Base-by-base conservation (phyloP, 2,888 invertebrate genomes). In the Silvanus unidentatus region DNA sequence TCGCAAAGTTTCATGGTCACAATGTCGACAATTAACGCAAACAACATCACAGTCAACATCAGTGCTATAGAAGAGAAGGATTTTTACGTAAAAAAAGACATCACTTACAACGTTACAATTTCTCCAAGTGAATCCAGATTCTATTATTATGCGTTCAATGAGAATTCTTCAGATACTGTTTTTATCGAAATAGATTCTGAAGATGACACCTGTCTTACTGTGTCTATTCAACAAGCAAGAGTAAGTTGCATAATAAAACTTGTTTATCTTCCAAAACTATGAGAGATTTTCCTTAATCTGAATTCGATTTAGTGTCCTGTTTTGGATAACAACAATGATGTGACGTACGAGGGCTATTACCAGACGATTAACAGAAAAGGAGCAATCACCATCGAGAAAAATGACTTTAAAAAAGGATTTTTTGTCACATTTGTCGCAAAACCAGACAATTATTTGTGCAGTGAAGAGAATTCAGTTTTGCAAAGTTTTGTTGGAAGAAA, bases 301-400 rank as follows among this genome's bases (percentile, higher is more conserved):
- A n/a, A n/a, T n/a, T n/a, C n/a, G n/a, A n/a, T n/a, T n/a, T 14
- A 91, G 90, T 91, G 91, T 65, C 91, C 91, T 8, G 86, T 91
- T 1, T 84, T 85, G 63, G 91, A 91, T 66, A 77, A 86, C 47
- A 86, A 88, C 54, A 76, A 81, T 44, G 87, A 87, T 58, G 82
- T 90, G 8, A 74, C 84, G 44, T 89, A 82, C 57, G 80, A 82
- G 47, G 89, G 89, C 0, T 80, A 79, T 51, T 83, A 80, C 66
- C 81, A 90, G 59, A 90, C 91, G 0, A 83, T 91, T 72, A 84
- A 82, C 3, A 76, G 75, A 40, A 78, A 82, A 57, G 89, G 88
- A 0, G 88, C 87, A 1, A 82, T 91, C 40, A 84, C 85, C 1
- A 75, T 91, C n/a, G 4, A 88, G 88, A 80, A 77, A 76, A 75